Evolutionary conservation across 2,888 invertebrate species (phyloP), one percentile per base, ranked within the genome.

Genomic region (Thymelicus sylvestris): DNA sequence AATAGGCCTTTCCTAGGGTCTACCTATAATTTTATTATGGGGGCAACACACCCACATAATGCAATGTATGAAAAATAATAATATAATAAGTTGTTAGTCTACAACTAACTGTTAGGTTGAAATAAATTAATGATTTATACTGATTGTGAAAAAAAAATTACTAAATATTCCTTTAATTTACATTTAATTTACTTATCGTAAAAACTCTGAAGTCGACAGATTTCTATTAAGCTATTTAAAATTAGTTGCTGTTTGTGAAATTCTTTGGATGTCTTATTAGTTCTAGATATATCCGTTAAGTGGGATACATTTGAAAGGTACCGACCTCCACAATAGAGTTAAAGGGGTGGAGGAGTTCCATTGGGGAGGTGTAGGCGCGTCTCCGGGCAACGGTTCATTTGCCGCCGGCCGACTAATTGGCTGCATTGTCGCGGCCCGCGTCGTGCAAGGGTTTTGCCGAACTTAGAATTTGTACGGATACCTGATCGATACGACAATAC

Each of bases 331-430:
- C 31, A 38, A 57, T 38, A 10, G 57, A 13, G 57, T 57, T 0
- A 57, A 57, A 57, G 57, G 31, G 57, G 57, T 57, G 57, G 2
- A 13, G 13, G 57, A 1, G 31, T 31, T 13, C 57, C 38, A 12
- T 13, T 38, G 2, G 31, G 7, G 38, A 38, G 24, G 24, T 13
- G 38, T 13, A 38, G 31, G 1, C 57, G 57, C 57, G 57, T 57
- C 57, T 57, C 67, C 50, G 50, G 41, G 67, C 67, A 67, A 67
- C 67, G 50, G 24, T 19, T 41, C 24, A 15, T 67, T 47, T 15
- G 10, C 67, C 13, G 48, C 66, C 12, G 61, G 50, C 61, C 50
- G 50, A 44, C 31, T 68, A 68, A 68, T 68, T 68, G 68, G 68
- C 24, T 44, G 62, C 68, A 68, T 68, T 68, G 68, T 68, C 6